Conservation (phyloP, 2,113 vertebrate genomes). For the Dipodomys spectabilis region DNA sequence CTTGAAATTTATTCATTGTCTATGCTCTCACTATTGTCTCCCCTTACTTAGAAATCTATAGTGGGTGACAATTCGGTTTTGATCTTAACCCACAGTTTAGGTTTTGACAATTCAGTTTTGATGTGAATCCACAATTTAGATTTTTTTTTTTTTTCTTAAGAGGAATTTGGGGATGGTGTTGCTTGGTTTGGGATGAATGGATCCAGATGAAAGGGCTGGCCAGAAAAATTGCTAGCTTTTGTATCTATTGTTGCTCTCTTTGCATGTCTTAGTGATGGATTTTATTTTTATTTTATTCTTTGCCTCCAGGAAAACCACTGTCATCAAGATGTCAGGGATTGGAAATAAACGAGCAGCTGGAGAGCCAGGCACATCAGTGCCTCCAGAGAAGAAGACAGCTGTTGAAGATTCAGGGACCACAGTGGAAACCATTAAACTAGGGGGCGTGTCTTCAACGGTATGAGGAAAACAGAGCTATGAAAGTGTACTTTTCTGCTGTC, state of each 20-base stretch:
- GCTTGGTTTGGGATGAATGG: background rate
- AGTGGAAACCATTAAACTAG: constrained; percentile 98
- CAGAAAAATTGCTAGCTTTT: background rate
- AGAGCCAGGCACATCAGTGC: constrained; percentile 90
- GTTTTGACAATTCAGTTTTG: background rate
- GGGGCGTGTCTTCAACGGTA: constrained; percentile 95
- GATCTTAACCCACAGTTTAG: background rate
- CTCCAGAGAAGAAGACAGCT: constrained; percentile 92
- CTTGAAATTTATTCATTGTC: background rate
- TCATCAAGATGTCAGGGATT: constrained; percentile 91
- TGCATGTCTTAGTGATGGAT: background rate
- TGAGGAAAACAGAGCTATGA: background rate
- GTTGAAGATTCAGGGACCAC: constrained; percentile 94
- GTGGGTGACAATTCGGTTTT: background rate
- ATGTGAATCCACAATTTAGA: background rate
- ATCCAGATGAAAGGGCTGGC: background rate
- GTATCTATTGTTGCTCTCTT: background rate
- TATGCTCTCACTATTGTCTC: background rate
- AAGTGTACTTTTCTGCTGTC: background rate
- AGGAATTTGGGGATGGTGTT: background rate
- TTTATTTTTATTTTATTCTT: background rate
- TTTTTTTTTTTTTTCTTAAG: background rate
- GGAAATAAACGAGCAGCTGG: constrained; percentile 90
- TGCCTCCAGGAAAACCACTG: background rate
- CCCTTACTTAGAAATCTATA: background rate